Evolutionary conservation across 1,140 invertebrate species (phyloP), one percentile per base, ranked within the genome.

Genomic region (Eurosta solidaginis): DNA sequence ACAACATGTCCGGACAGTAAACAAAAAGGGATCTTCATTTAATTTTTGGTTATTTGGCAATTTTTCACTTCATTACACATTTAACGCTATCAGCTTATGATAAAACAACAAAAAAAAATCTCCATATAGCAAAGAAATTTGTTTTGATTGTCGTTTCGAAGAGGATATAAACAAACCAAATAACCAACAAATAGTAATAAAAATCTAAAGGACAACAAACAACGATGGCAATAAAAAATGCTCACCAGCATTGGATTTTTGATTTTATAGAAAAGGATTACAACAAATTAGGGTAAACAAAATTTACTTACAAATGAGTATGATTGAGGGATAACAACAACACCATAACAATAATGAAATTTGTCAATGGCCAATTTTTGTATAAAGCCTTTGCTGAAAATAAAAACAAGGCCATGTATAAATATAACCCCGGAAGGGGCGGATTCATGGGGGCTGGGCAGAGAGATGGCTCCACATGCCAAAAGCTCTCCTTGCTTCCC

Each of bases 1-100:
- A 54, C 14, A 76, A 52, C 12, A 44, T 27, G 22, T 45, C 12
- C 73, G 45, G 42, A 9, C n/a, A 47, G 22, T 14, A 47, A 74
- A 74, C 40, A 47, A 45, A 68, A 74, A 42, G 73, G 52, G 45
- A 78, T 44, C 42, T 73, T 63, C 77, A 78, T 78, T 78, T 78
- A 78, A 78, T 68, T 78, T 78, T 78, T 78, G 77, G 77, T 78
- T 78, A 78, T 78, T 78, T 78, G 42, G 77, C 77, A 78, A 78
- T 78, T 78, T 78, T 73, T 78, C 77, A 78, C 77, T 78, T 78
- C 77, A 78, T 78, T 78, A 78, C 50, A 78, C 77, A 49, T 78
- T 78, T 49, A 22, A 36, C 45, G 77, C 77, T 78, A 78, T 73
- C 77, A 78, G 22, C 33, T 78, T 73, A 50, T 42, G 44, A 33